Evolutionary conservation across 2,888 invertebrate genomes (phyloP), one percentile per base, ranked within the genome.

Genomic region (Mechanitis mazaeus): DNA sequence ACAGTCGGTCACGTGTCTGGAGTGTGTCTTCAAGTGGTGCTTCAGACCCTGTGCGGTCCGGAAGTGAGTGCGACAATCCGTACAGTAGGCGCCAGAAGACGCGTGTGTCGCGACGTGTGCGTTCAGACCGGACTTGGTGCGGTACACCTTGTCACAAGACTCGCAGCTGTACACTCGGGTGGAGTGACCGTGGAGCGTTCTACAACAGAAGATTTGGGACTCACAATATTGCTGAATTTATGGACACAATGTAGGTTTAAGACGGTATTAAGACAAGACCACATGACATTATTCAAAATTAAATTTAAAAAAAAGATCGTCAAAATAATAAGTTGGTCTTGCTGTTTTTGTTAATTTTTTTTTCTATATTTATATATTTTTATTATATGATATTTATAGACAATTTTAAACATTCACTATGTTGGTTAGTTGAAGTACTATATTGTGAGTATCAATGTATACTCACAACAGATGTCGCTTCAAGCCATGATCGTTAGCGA

Each of bases 391-490:
- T 20, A 20, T 20, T 20, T 20, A 20, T 20, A 20, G 20, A 20
- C 20, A 20, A 20, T 20, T 20, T 20, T 20, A 20, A 20, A 20
- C 20, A 20, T 20, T 20, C 20, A 20, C 20, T 20, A 20, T 20
- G 20, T 20, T 20, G 20, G 20, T 20, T 20, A 20, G 20, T 20
- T 20, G 20, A 20, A 20, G 20, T 20, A 20, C 20, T 20, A 20
- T 20, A 20, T 20, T 20, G 20, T 20, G 20, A 20, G 20, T 20
- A 20, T 20, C 20, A 33, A 11, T 45, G 7, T 31, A 63, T 64
- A 81, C 85, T 83, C 45, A 87, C 87, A 77, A 73, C 78, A 83
- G 80, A 46, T 88, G 87, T 0, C 76, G 74, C n/a, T 76, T 73
- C 0, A 86, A 76, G 0, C 77, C 78, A 0, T 75, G 69, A 2